Conservation (phyloP, 1,140 invertebrate genomes). For the Planococcus citri region DNA sequence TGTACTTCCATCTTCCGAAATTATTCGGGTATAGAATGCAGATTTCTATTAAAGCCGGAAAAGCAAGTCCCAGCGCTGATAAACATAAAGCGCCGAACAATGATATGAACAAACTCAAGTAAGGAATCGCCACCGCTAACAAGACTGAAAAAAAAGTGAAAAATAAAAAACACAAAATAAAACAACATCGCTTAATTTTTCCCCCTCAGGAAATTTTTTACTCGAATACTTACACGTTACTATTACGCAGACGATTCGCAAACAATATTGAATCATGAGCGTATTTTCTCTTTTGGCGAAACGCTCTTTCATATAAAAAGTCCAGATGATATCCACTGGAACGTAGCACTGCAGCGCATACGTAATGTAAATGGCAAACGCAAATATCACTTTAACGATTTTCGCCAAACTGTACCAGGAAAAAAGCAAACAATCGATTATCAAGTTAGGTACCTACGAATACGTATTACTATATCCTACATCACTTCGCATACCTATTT, state of each 20-base stretch:
- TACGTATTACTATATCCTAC: too few species aligned
- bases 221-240: constrained; percentile 52
- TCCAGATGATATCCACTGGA: constrained; percentile 80
- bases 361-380: constrained; percentile 75
- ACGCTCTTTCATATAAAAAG: constrained; percentile 46
- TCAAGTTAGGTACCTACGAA: not conserved
- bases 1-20: constrained; percentile 35
- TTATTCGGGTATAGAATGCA: constrained; percentile 43
- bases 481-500: too few species aligned
- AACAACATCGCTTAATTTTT: too few species aligned
- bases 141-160: constrained; percentile 45
- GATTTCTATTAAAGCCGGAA: constrained; percentile 69
- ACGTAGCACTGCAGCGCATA: constrained; percentile 92
- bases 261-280: constrained; percentile 45
- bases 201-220: not conserved
- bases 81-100: constrained; percentile 69
- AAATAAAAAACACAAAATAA: too few species aligned
- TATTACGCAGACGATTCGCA: constrained; percentile 51
- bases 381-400: constrained; percentile 68
- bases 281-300: constrained; percentile 25
- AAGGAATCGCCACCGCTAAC: constrained; percentile 57
- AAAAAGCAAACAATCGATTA: not conserved
- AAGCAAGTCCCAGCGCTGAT: constrained; percentile 64
- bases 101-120: constrained; percentile 70
- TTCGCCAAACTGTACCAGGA: constrained; percentile 52